A percentile compares a stretch with the other conserved stretches of the same genome.
These are phyloP conservation scores for Pachydiplax longipennis DNA, from an alignment of 2,888 invertebrate species.

Conservation along the genomic window DNA sequence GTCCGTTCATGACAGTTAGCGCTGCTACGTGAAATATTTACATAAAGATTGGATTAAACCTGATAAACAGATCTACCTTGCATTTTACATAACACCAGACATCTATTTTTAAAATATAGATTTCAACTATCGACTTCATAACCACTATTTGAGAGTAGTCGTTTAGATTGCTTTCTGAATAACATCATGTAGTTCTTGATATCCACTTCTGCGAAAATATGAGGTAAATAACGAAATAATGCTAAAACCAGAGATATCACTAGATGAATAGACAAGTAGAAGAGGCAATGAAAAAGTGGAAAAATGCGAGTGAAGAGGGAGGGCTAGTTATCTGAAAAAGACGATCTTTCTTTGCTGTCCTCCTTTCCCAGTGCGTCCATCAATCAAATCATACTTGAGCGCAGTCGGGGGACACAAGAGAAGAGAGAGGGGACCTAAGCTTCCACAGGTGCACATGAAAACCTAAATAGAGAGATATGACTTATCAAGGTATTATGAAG, in stretches of 20 bases:
- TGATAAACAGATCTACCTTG: background rate
- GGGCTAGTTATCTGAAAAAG: background rate
- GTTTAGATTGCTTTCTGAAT: too few species aligned
- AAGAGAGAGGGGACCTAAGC: background rate
- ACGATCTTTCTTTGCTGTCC: background rate
- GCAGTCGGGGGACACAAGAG: background rate
- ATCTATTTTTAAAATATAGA: too few species aligned
- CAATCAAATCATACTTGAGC: background rate
- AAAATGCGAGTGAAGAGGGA: background rate
- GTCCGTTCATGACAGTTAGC: background rate
- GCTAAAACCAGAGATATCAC: too few species aligned
- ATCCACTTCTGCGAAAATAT: too few species aligned
- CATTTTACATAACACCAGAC: too few species aligned
- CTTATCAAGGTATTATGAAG: conserved; percentile 17
- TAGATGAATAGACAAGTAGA: too few species aligned
- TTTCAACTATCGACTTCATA: too few species aligned
- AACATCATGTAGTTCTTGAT: too few species aligned
- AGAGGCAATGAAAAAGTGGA: too few species aligned
- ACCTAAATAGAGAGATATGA: conserved; percentile 6
- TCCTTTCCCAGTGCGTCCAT: conserved; percentile 11
- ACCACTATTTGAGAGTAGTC: too few species aligned
- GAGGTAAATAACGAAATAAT: too few species aligned
- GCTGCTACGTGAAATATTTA: background rate
- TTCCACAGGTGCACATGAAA: conserved; percentile 11
- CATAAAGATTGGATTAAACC: background rate